phyloP scores from a whole-genome alignment of 2,888 invertebrate genomes.

The Drosophila mimetica region DNA sequence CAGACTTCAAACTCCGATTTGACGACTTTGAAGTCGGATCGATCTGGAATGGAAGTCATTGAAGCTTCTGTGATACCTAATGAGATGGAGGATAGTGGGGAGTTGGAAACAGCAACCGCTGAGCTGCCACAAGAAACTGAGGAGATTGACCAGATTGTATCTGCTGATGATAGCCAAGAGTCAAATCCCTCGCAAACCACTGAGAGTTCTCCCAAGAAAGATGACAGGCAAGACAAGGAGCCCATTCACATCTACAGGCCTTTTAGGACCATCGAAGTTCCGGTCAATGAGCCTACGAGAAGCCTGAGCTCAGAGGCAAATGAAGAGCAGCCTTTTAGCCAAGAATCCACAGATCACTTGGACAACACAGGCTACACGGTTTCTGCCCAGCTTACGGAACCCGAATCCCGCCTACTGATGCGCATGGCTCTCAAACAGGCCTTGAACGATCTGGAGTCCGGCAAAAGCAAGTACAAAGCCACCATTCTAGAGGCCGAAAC shows the following conservation, averaged over 20 bases:
- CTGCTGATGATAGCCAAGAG: background rate
- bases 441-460: constrained; percentile 30
- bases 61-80: background rate
- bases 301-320: background rate
- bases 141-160: background rate
- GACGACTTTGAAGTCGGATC: background rate
- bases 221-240: constrained; percentile 1
- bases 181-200: background rate
- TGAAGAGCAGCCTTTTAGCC: background rate
- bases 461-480: constrained; percentile 25
- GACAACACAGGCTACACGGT: background rate
- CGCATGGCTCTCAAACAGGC: constrained; percentile 50
- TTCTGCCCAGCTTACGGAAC: constrained; percentile 21
- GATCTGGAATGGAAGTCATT: background rate
- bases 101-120: background rate
- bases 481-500: constrained; percentile 10
- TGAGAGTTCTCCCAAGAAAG: background rate
- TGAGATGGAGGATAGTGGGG: background rate
- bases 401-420: constrained; percentile 37
- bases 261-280: constrained; percentile 26
- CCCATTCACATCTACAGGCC: constrained; percentile 11
- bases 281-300: background rate
- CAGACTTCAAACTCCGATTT: background rate
- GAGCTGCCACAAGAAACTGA: background rate
- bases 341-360: background rate